Evolutionary conservation across 2,113 vertebrate species (phyloP).

Genomic region (Orthonyx spaldingii): DNA sequence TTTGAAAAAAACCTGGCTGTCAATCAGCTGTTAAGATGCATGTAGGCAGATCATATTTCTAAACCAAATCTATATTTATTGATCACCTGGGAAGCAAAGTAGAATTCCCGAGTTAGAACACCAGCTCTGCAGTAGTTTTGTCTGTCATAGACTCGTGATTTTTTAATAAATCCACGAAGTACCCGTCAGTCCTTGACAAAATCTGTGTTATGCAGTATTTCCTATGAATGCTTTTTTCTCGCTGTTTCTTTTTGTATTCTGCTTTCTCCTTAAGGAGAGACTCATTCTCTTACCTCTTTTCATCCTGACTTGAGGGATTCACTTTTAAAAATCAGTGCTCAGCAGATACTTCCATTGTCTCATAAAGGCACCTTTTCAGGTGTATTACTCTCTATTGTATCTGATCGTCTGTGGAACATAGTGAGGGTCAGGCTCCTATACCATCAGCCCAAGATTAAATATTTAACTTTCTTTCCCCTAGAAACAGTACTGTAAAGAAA

Average conservation of each 20-base stretch:
- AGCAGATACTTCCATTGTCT: neutral
- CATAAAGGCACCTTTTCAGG: neutral
- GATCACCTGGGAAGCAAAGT: neutral
- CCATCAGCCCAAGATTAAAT: neutral
- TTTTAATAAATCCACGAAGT: neutral
- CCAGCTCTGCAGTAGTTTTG: neutral
- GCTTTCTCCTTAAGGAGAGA: neutral
- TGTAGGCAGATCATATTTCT: neutral
- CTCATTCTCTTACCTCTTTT: neutral
- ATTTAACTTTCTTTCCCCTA: neutral
- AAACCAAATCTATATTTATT: neutral
- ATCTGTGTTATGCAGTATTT: neutral
- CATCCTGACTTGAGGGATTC: neutral
- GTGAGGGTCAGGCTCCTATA: neutral
- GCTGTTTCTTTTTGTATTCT: neutral
- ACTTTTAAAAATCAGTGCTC: neutral
- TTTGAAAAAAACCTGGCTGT: neutral
- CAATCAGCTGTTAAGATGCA: neutral
- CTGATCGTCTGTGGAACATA: neutral
- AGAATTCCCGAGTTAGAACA: neutral
- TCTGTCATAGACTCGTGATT: neutral
- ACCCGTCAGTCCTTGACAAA: neutral
- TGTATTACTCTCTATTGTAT: neutral
- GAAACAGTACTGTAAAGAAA: neutral
- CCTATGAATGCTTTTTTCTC: neutral